A percentile compares a stretch with the other conserved stretches of the same genome.
These are phyloP conservation scores for Eulemur mongoz DNA, from an alignment of 2,797 vertebrate species.

Conservation along the genomic window DNA sequence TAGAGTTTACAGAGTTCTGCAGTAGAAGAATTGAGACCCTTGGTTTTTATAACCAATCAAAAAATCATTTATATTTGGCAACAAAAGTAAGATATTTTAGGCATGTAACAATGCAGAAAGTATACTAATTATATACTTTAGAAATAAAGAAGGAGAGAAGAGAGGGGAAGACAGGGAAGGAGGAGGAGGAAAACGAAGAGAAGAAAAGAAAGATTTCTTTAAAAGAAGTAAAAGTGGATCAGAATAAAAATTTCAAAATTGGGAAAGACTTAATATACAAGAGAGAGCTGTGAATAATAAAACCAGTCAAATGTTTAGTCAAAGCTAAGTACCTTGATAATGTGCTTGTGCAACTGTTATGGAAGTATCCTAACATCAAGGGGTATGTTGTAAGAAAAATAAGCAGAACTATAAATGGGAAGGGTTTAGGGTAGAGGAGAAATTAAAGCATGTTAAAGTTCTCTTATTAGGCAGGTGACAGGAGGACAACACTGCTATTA, in stretches of 20 bases:
- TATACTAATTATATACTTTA: not conserved
- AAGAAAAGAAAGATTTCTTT: not conserved
- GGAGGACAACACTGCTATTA: not conserved
- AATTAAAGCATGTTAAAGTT: slow-evolving; percentile 11
- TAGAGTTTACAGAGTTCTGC: not conserved
- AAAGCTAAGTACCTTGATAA: not conserved
- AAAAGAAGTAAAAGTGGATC: not conserved
- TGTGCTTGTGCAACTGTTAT: not conserved
- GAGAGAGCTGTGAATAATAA: not conserved
- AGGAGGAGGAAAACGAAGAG: not conserved
- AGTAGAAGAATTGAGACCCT: not conserved
- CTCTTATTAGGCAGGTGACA: not conserved
- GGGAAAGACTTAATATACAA: not conserved
- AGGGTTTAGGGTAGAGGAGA: not conserved
- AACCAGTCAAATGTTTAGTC: not conserved
- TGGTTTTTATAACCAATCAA: not conserved
- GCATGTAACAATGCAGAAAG: not conserved
- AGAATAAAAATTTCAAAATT: not conserved
- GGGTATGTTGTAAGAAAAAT: not conserved
- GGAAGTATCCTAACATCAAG: slow-evolving; percentile 28
- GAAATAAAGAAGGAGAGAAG: not conserved
- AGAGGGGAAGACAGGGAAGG: not conserved
- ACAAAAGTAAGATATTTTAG: slow-evolving; percentile 1
- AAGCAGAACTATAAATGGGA: not conserved
- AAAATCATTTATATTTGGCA: not conserved